Base-by-base conservation (phyloP, 2,888 invertebrate genomes). In the Nasonovia ribisnigri region DNA sequence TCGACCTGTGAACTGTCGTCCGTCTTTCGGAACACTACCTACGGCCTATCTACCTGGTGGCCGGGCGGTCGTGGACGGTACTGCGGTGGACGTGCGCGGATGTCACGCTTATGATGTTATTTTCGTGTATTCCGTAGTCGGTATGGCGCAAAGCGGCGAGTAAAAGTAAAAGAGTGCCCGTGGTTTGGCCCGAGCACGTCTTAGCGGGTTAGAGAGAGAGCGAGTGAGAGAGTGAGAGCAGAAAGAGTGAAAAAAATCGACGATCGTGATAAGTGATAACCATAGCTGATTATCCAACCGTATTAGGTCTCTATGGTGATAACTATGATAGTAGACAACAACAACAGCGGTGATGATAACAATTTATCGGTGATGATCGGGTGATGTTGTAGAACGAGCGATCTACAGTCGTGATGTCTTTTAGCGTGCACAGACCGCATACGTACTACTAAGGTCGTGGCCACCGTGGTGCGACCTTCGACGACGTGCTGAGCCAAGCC, bases 191-290 rank as follows among this genome's bases (percentile, higher is more conserved):
- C 1, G 67, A n/a, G 5, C n/a, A 20, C 77, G n/a, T n/a, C n/a
- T 77, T 8, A 67, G n/a, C n/a, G n/a, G 67, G 16, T 67, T 67
- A n/a, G 67, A 67, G 67, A 67, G n/a, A n/a, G 67, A n/a, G 24
- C 26, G n/a, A 67, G 67, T 0, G 67, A 77, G 77, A 2, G 67
- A 36, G 77, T 3, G 36, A 77, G 57, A 26, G 5, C 54, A 67
- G 67, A 16, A 4, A 67, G 67, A 20, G 36, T 8, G 36, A 36
- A 77, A 77, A 77, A 77, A 77, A 36, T 77, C 36, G 36, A 77
- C 77, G 36, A 77, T 77, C 36, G 77, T 77, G 77, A 77, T 77
- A 77, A 77, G 36, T 24, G 77, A 77, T 77, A 77, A 77, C 77
- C 77, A 8, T 57, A 57, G 77, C 36, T 36, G 77, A 42, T 77